phyloP scores from a whole-genome alignment of 1,140 invertebrate genomes.

The Papilio helenus region DNA sequence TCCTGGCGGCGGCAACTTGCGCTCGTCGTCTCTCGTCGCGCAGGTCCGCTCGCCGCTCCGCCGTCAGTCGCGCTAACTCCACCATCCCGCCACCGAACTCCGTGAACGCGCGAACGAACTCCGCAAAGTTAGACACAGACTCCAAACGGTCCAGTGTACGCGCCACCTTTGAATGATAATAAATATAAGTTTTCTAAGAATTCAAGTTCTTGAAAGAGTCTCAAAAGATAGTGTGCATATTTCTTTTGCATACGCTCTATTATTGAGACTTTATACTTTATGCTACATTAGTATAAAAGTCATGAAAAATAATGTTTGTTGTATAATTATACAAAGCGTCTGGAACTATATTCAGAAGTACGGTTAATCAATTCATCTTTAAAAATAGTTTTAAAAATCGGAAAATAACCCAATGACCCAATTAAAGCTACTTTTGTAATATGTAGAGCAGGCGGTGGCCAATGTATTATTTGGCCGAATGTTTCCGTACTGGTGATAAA shows the following conservation, averaged over 20 bases:
- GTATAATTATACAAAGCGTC: neutral
- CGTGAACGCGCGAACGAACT: constrained; percentile 99
- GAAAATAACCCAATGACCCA: constrained; percentile 12
- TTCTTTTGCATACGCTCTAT: too few species aligned
- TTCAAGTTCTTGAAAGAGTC: too few species aligned
- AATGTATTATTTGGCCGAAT: constrained; percentile 1
- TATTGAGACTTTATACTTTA: too few species aligned
- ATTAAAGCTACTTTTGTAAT: neutral
- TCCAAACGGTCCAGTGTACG: constrained; percentile 94
- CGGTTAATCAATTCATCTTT: neutral
- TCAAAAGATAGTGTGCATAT: too few species aligned
- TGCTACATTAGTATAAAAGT: too few species aligned
- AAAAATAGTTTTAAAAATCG: neutral
- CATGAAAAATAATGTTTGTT: neutral
- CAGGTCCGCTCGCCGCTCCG: constrained; percentile 91
- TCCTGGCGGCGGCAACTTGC: constrained; percentile 97
- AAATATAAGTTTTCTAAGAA: too few species aligned
- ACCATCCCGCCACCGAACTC: constrained; percentile 99
- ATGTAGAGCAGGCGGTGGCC: neutral
- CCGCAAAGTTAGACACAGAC: constrained; percentile 97
- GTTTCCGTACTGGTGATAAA: constrained; percentile 10
- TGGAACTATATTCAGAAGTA: neutral
- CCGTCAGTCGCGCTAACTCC: constrained; percentile 96
- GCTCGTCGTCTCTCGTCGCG: constrained; percentile 97
- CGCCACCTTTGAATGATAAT: constrained; percentile 84